phyloP scores from a whole-genome alignment of 92 coral and sea anemone species.

The Plumapathes pennacea region DNA sequence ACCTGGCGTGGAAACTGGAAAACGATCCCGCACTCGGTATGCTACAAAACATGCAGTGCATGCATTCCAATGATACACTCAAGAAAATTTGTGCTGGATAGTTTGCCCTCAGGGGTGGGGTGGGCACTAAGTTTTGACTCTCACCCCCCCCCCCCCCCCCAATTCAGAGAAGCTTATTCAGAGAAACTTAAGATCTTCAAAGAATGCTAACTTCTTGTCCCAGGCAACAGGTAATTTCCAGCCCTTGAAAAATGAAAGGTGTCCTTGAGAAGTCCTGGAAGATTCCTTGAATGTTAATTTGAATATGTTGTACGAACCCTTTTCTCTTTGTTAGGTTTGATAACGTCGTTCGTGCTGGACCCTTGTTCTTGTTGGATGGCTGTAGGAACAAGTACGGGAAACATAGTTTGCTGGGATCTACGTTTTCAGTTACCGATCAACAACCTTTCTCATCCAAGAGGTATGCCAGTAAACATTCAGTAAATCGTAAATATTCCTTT shows the following conservation, averaged over 20 bases:
- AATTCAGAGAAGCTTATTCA: no score
- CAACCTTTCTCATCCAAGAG: slow-evolving; percentile 91
- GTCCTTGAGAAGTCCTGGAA: neutral
- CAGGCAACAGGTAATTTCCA: neutral
- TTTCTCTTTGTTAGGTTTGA: slow-evolving; percentile 59
- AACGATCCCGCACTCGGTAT: slow-evolving; percentile 88
- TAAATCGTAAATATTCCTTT: no score
- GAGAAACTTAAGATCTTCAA: neutral
- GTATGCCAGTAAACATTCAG: no score
- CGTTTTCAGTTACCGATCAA: slow-evolving; percentile 95
- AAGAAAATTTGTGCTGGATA: no score
- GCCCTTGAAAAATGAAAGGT: neutral
- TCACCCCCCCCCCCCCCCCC: no score
- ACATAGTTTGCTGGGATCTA: slow-evolving; percentile 94
- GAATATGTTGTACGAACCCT: neutral
- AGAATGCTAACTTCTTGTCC: neutral
- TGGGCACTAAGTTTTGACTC: no score
- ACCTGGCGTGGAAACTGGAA: slow-evolving; percentile 90
- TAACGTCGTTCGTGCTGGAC: slow-evolving; percentile 93
- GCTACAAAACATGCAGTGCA: no score
- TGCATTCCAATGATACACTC: no score
- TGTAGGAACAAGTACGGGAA: slow-evolving; percentile 91
- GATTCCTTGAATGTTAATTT: no score
- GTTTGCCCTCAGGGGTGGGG: no score
- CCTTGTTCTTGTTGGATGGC: slow-evolving; percentile 96